Conservation (phyloP, 2,888 invertebrate genomes). For the Patella caerulea region DNA sequence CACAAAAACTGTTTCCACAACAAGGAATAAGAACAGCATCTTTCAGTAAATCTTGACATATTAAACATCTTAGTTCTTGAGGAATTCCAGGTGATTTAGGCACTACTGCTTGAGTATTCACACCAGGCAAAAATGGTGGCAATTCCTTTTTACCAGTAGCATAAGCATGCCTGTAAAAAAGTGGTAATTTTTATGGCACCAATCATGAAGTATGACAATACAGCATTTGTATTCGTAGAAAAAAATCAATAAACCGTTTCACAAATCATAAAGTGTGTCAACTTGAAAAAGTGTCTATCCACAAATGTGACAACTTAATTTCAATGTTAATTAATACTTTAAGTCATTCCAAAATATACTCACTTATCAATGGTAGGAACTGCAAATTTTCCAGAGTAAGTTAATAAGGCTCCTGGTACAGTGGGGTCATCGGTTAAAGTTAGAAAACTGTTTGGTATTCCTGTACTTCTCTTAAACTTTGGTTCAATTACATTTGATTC, state of each 20-base stretch:
- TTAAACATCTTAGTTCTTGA: conserved; percentile 89
- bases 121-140: conserved; percentile 77
- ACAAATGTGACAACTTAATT: too few species aligned
- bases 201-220: too few species aligned
- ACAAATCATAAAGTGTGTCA: not conserved
- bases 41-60: conserved; percentile 91
- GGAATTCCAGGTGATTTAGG: conserved; percentile 77
- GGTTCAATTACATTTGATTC: conserved; percentile 50
- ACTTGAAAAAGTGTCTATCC: too few species aligned
- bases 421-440: conserved; percentile 90
- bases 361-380: conserved; percentile 91
- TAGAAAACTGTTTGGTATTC: conserved; percentile 97
- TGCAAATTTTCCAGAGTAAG: conserved; percentile 88
- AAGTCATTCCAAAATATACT: conserved; percentile 67
- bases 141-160: conserved; percentile 81
- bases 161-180: conserved; percentile 80
- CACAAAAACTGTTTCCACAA: conserved; percentile 98
- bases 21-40: conserved; percentile 99
- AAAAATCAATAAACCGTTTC: not conserved
- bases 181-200: too few species aligned
- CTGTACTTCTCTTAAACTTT: conserved; percentile 94
- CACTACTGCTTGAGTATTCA: conserved; percentile 35
- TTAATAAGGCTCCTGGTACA: conserved; percentile 92
- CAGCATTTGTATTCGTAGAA: too few species aligned
- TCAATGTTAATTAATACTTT: too few species aligned